Base-by-base conservation (phyloP, 2,113 vertebrate genomes). In the Catharus minimus region DNA sequence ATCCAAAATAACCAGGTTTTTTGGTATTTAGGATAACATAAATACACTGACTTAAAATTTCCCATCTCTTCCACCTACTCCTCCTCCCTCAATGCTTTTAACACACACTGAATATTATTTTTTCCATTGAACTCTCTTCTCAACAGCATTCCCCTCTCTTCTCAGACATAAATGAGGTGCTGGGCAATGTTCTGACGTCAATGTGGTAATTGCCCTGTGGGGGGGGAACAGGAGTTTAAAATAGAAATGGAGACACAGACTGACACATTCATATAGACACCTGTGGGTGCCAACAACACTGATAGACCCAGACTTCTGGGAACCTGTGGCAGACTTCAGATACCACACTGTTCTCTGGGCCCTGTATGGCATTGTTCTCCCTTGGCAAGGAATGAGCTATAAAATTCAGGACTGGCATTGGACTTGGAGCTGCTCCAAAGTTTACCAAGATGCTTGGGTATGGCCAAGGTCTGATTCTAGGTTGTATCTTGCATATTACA, bases 131-230 rank as follows among this genome's bases (percentile, higher is more conserved):
- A 32, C 43, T 95, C 82, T 90, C 93, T 65, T 88, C 88, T 93
- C 69, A 86, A 90, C 86, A 86, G 79, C 33, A 9, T 90, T 96
- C 73, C 57, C 57, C 33, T 93, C 76, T 94, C 68, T 88, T 93
- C 65, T 88, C 73, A 93, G 94, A 90, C 88, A 88, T 94, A 95
- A 93, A 93, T 88, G 93, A 96, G 86, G 93, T 95, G 94, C 93
- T 92, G 92, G 86, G 88, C 80, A 92, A 90, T 83, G 82, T 81
- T 94, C 77, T 95, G 93, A 95, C 86, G 65, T 95, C 92, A 93
- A 81, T 96, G 92, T 96, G 92, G 88, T 95, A 80, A 81, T 88
- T 93, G 49, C 73, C 90, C 61, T 38, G 9, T 44, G 41, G 17
- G 89, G 78, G 41, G 20, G 43, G 80, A 94, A 32, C 13, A 83